Percentiles rank a stretch among this genome's conserved stretches.
phyloP scores from a whole-genome alignment of 1,140 invertebrate species.

The Papilio helenus region DNA sequence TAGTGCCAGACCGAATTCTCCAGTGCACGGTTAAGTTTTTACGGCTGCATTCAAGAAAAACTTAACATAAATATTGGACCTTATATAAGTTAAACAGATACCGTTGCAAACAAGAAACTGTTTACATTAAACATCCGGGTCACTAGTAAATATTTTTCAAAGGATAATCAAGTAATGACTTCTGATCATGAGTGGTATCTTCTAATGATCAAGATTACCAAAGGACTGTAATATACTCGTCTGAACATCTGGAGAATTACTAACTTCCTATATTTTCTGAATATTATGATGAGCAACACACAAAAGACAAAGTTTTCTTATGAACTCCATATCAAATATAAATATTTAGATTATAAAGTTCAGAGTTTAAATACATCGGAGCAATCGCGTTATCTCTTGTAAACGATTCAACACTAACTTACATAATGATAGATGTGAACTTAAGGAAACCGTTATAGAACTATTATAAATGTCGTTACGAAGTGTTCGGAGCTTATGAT shows the following conservation, averaged over 20 bases:
- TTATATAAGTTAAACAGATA: background rate
- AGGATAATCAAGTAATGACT: background rate
- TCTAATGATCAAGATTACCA: background rate
- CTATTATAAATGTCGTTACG: background rate
- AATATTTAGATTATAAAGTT: background rate
- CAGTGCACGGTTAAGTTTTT: conserved; percentile 37
- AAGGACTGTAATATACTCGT: background rate
- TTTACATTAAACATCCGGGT: background rate
- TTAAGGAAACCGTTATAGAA: background rate
- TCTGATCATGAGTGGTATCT: background rate
- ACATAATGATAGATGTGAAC: background rate
- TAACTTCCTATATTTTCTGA: background rate
- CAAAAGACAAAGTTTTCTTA: background rate
- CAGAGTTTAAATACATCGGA: background rate
- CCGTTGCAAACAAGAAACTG: conserved; percentile 32
- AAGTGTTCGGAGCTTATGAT: background rate
- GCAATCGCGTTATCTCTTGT: background rate
- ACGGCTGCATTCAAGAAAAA: conserved; percentile 35
- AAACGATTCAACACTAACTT: background rate
- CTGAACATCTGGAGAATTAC: background rate
- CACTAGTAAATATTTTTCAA: background rate
- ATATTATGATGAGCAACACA: background rate
- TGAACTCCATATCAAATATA: background rate
- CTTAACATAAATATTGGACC: background rate
- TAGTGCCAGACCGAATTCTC: conserved; percentile 65